Base-by-base conservation (phyloP, 2,888 invertebrate species). In the Petrophora chlorosata region DNA sequence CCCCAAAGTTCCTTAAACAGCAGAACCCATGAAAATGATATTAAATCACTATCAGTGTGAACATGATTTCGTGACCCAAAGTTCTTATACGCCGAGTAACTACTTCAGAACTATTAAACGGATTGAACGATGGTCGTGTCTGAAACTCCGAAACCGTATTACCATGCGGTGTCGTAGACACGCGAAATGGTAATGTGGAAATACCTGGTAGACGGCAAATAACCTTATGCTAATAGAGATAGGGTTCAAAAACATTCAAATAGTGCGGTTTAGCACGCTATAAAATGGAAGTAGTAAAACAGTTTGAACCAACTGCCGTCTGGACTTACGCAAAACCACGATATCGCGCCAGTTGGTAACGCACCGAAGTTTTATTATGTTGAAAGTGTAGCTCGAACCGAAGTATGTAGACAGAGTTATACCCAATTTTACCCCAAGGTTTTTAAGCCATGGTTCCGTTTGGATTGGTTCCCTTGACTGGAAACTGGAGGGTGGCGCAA, bases 31-130 rank as follows among this genome's bases (percentile, higher is more conserved):
- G 39, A 44, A 44, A 44, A 44, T 7, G 17, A 25, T 16, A 50
- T 40, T 44, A 50, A 50, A 50, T 50, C 49, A 50, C 43, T 34
- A 39, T 29, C 23, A 28, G 49, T 39, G 49, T 49, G 43, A 49
- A 49, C 15, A 16, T 10, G 19, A 13, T 26, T 48, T 53, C 53
- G 50, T 51, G 55, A 53, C 38, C 14, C 7, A 9, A 35, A 42
- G 19, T 26, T 33, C 30, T 41, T 25, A 23, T 5, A 34, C 16
- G 10, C 30, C 34, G 38, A 26, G 32, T 36, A 44, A 41, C 39
- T 36, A 43, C 50, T 39, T 26, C 43, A 48, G n/a, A 54, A 50
- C 45, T 30, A 35, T 44, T 38, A 48, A 44, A 48, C 36, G 29
- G 41, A 36, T 42, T 53, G 48, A 51, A 56, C 42, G 45, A 53